phyloP scores from a whole-genome alignment of 2,113 vertebrate genomes.

The Ictidomys tridecemlineatus region DNA sequence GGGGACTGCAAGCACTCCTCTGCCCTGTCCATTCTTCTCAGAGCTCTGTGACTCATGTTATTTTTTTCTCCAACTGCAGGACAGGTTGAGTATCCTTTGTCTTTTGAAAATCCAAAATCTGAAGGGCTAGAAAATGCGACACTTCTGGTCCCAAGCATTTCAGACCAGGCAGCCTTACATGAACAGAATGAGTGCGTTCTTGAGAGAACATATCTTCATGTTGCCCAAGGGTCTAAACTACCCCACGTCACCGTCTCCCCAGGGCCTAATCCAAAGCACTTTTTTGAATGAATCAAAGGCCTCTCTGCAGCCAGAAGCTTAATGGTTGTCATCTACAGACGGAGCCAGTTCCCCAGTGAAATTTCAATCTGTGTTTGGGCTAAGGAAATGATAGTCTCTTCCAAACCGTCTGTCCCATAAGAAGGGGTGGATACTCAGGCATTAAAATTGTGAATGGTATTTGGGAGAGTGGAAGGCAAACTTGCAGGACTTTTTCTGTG shows the following conservation, averaged over 20 bases:
- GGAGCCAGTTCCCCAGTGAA: background rate
- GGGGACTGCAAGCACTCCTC: background rate
- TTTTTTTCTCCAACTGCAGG: background rate
- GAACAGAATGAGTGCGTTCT: background rate
- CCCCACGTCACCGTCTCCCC: background rate
- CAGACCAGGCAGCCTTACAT: background rate
- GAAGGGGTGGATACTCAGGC: slow-evolving; percentile 48
- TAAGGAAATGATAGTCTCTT: background rate
- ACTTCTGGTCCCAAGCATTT: background rate
- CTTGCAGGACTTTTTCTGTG: slow-evolving; percentile 42
- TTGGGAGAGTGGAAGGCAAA: slow-evolving; percentile 66
- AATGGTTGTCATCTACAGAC: background rate
- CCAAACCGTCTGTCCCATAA: background rate
- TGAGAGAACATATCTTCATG: background rate
- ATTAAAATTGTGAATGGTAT: background rate
- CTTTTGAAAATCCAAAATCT: background rate
- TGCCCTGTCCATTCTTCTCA: background rate
- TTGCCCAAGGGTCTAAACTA: background rate
- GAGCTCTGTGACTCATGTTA: background rate
- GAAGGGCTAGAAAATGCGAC: background rate
- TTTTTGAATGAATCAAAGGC: background rate
- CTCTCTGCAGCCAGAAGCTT: background rate
- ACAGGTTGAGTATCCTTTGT: background rate
- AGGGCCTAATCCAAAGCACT: background rate
- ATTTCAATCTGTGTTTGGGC: background rate